phyloP scores from a whole-genome alignment of 2,113 vertebrate species.

The Salvator merianae region DNA sequence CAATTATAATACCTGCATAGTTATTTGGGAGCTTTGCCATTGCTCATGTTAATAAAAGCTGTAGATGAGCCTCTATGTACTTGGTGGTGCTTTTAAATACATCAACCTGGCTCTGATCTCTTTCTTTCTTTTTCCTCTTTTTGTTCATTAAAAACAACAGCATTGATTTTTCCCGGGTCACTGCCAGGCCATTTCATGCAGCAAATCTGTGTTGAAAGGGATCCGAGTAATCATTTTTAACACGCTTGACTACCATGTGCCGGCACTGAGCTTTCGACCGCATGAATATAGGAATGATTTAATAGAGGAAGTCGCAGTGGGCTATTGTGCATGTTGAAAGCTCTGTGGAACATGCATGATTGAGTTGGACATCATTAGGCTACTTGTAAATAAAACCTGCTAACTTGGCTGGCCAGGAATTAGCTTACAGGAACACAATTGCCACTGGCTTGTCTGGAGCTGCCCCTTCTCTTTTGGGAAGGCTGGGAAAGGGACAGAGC shows the following conservation, averaged over 20 bases:
- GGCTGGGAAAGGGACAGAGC: background rate
- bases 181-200: slow-evolving; percentile 61
- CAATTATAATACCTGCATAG: slow-evolving; percentile 39
- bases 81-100: slow-evolving; percentile 25
- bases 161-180: slow-evolving; percentile 68
- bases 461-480: slow-evolving; percentile 25
- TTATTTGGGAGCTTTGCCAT: slow-evolving; percentile 28
- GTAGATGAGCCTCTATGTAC: slow-evolving; percentile 3
- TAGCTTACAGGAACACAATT: slow-evolving; percentile 51
- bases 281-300: slow-evolving; percentile 63
- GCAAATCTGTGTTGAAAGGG: slow-evolving; percentile 64
- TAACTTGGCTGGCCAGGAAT: slow-evolving; percentile 45
- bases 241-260: slow-evolving; percentile 57
- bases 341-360: slow-evolving; percentile 65
- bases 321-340: slow-evolving; percentile 62
- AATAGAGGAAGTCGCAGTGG: slow-evolving; percentile 64
- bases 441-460: slow-evolving; percentile 41
- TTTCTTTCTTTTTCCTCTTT: slow-evolving; percentile 37
- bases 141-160: slow-evolving; percentile 66
- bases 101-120: slow-evolving; percentile 23
- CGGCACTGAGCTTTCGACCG: slow-evolving; percentile 53
- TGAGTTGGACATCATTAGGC: slow-evolving; percentile 58
- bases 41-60: slow-evolving; percentile 28
- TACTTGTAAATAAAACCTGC: slow-evolving; percentile 61
- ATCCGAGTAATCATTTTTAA: slow-evolving; percentile 68